Conservation (phyloP, 2,797 vertebrate species). For the Nasua narica region DNA sequence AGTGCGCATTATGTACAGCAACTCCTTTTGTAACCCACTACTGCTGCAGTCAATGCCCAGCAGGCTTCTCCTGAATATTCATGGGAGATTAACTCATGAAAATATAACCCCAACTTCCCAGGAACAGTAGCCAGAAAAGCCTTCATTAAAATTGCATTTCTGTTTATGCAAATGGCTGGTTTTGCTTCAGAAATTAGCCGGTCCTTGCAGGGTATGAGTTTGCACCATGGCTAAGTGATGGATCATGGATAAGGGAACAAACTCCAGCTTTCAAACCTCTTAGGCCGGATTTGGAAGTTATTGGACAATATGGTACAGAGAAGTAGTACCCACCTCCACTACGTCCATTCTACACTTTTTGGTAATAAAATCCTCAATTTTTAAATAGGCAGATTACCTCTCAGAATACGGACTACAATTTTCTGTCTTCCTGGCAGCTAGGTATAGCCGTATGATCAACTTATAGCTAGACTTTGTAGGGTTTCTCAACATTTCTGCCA, state of each 20-base stretch:
- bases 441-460: neutral
- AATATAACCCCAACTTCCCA: constrained; percentile 15
- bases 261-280: neutral
- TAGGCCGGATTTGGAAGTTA: neutral
- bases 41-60: neutral
- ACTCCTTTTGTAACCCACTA: neutral
- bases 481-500: neutral
- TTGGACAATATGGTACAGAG: neutral
- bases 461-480: neutral
- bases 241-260: neutral
- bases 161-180: neutral
- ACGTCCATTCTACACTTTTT: neutral
- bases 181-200: constrained; percentile 30
- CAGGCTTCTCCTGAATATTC: constrained; percentile 23
- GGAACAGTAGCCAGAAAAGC: constrained; percentile 17
- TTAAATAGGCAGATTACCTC: neutral
- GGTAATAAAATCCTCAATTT: neutral
- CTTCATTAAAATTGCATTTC: constrained; percentile 27
- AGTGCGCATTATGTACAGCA: neutral
- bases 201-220: neutral
- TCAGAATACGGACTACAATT: neutral
- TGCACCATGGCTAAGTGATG: neutral
- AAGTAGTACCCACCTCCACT: neutral
- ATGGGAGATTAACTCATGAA: constrained; percentile 35
- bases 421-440: neutral